Percentiles rank a stretch among this genome's conserved stretches.
Evolutionary conservation across 1,140 invertebrate genomes (phyloP).

Genomic region (Leguminivora glycinivorella): DNA sequence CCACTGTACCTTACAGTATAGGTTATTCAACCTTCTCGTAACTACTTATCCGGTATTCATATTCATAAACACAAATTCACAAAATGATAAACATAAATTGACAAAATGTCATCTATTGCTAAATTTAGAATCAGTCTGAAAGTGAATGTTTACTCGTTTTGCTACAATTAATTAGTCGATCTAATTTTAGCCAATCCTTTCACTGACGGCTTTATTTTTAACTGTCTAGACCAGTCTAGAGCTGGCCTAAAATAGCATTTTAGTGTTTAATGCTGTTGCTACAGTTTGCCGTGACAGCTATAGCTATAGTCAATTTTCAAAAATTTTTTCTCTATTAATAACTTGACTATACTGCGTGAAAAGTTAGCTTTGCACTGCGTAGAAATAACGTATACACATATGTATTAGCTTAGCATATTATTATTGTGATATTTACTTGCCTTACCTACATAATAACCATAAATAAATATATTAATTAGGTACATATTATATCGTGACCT

Average conservation of each 20-base stretch:
- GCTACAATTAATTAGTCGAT: slow-evolving; percentile 21
- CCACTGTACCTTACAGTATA: too few relatives aligned
- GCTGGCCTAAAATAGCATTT: background rate
- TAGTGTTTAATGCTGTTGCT: background rate
- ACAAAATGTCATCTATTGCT: background rate
- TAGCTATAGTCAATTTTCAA: background rate
- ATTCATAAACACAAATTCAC: too few relatives aligned
- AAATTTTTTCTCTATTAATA: too few relatives aligned
- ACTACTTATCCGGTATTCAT: too few relatives aligned
- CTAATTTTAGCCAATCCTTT: slow-evolving; percentile 9
- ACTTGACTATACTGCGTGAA: too few relatives aligned
- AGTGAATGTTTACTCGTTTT: slow-evolving; percentile 18
- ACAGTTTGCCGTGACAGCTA: background rate
- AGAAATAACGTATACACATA: too few relatives aligned
- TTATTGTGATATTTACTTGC: background rate
- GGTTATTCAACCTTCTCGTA: too few relatives aligned
- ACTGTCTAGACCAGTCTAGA: background rate
- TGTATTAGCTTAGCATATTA: background rate
- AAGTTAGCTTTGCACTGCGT: too few relatives aligned
- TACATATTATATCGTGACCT: background rate
- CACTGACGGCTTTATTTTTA: slow-evolving; percentile 10
- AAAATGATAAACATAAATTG: too few relatives aligned
- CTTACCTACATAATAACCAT: background rate
- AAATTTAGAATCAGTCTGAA: background rate
- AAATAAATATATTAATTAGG: background rate